Evolutionary conservation across 2,888 invertebrate species (phyloP).

Genomic region (Lasioglossum vierecki): DNA sequence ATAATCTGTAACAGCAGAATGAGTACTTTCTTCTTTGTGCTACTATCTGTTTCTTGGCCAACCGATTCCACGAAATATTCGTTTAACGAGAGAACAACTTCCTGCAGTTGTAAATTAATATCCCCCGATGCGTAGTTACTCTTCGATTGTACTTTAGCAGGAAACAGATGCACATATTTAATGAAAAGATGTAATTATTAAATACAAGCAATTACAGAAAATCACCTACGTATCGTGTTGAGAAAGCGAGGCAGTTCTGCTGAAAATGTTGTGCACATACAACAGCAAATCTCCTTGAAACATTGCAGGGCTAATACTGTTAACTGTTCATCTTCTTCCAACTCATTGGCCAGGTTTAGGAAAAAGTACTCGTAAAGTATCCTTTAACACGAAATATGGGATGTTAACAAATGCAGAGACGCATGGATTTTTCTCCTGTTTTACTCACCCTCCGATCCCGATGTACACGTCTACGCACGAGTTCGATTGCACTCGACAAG

Average conservation of each 20-base stretch:
- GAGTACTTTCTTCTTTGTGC: slow-evolving; percentile 72
- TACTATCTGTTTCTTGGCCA: slow-evolving; percentile 70
- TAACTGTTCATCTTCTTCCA: slow-evolving; percentile 86
- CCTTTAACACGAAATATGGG: slow-evolving; percentile 74
- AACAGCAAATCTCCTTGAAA: slow-evolving; percentile 84
- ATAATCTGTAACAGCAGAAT: slow-evolving; percentile 76
- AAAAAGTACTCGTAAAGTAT: slow-evolving; percentile 79
- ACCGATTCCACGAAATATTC: slow-evolving; percentile 65
- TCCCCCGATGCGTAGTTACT: slow-evolving; percentile 44
- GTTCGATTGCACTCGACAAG: slow-evolving; percentile 74
- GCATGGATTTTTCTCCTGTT: background rate
- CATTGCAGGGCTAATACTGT: slow-evolving; percentile 86
- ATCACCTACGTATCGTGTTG: slow-evolving; percentile 81
- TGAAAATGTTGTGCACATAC: slow-evolving; percentile 78
- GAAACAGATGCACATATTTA: background rate
- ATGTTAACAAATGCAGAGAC: background rate
- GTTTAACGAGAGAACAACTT: slow-evolving; percentile 70
- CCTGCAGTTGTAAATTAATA: slow-evolving; percentile 59
- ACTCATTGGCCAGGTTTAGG: slow-evolving; percentile 84
- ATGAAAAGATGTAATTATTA: background rate
- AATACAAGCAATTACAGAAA: background rate
- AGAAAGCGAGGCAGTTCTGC: slow-evolving; percentile 84
- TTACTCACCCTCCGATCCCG: slow-evolving; percentile 81
- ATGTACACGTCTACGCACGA: slow-evolving; percentile 78
- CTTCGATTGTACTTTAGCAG: background rate